phyloP scores from a whole-genome alignment of 2,888 invertebrate species.

The Halictus ligatus region DNA sequence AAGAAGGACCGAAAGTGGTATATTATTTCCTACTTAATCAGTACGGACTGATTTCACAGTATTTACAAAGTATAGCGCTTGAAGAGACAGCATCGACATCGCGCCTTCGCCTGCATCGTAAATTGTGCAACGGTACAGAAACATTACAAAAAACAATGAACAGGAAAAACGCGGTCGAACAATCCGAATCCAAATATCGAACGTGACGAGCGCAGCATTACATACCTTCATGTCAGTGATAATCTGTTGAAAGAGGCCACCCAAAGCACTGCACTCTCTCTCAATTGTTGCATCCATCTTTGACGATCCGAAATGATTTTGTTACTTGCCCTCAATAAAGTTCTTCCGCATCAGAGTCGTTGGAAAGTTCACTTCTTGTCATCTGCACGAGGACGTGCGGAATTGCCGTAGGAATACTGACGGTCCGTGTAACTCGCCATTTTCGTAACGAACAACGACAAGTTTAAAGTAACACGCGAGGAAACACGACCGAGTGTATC shows the following conservation, averaged over 20 bases:
- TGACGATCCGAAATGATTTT: slow-evolving; percentile 38
- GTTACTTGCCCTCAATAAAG: slow-evolving; percentile 47
- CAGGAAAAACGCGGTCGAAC: slow-evolving; percentile 42
- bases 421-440: slow-evolving; percentile 55
- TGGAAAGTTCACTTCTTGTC: slow-evolving; percentile 61
- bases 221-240: slow-evolving; percentile 98
- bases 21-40: neutral
- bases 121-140: slow-evolving; percentile 49
- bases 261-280: slow-evolving; percentile 95
- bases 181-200: neutral
- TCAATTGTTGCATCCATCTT: slow-evolving; percentile 90
- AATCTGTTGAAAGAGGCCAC: slow-evolving; percentile 97
- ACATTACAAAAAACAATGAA: slow-evolving; percentile 48
- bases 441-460: slow-evolving; percentile 51
- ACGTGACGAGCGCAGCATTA: neutral
- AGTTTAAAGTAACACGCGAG: slow-evolving; percentile 28
- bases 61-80: slow-evolving; percentile 34
- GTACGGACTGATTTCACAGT: slow-evolving; percentile 25
- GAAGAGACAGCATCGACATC: slow-evolving; percentile 34
- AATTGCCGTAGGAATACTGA: slow-evolving; percentile 43
- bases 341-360: slow-evolving; percentile 42
- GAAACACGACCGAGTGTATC: slow-evolving; percentile 24
- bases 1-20: neutral
- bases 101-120: slow-evolving; percentile 52
- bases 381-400: slow-evolving; percentile 37